These are phyloP conservation scores for Tetrapedia diversipes DNA, from an alignment of 2,888 invertebrate genomes.

Conservation along the genomic window DNA sequence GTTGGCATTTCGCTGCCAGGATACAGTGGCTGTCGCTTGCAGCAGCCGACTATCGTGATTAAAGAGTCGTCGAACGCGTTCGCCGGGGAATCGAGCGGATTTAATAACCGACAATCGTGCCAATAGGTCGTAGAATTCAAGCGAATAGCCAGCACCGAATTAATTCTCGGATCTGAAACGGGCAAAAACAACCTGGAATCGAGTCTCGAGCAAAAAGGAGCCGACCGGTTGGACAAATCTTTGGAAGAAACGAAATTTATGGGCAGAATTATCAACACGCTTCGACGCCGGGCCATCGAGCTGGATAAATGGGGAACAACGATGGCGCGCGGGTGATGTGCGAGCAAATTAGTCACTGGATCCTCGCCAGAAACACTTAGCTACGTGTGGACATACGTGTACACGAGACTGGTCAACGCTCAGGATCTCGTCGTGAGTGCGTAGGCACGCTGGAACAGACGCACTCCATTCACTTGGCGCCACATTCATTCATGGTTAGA, in stretches of 20 bases:
- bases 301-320: slow-evolving; percentile 64
- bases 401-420: slow-evolving; percentile 34
- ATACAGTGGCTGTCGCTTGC: slow-evolving; percentile 50
- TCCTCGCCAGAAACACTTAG: slow-evolving; percentile 30
- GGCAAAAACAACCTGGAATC: slow-evolving; percentile 1
- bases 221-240: background rate
- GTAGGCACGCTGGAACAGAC: slow-evolving; percentile 75
- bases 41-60: slow-evolving; percentile 63
- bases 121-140: slow-evolving; percentile 15
- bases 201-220: background rate
- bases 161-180: background rate
- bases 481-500: slow-evolving; percentile 81
- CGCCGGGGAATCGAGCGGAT: slow-evolving; percentile 24
- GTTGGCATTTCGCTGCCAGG: slow-evolving; percentile 69
- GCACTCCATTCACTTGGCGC: slow-evolving; percentile 83
- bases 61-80: slow-evolving; percentile 51
- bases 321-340: slow-evolving; percentile 47
- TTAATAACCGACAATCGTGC: slow-evolving; percentile 47
- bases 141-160: slow-evolving; percentile 8
- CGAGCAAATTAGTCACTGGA: slow-evolving; percentile 77
- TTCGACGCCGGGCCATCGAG: slow-evolving; percentile 44
- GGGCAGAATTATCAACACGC: slow-evolving; percentile 4
- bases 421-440: slow-evolving; percentile 53
- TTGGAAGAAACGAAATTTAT: background rate
- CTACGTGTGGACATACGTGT: slow-evolving; percentile 38